Conservation (phyloP, 2,888 invertebrate species). For the Pseudolycoriella hygida region DNA sequence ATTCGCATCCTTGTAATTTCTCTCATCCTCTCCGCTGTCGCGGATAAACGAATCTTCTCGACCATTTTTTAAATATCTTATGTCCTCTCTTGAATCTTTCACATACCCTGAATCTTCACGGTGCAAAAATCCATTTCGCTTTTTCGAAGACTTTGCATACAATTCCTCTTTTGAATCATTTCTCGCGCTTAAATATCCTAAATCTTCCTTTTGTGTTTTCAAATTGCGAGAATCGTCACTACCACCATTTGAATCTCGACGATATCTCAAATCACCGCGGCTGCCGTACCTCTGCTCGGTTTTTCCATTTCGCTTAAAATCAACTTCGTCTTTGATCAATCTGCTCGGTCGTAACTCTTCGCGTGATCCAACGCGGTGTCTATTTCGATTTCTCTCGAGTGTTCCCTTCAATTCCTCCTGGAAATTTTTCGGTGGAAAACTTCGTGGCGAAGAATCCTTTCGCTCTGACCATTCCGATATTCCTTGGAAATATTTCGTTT, state of each 20-base stretch:
- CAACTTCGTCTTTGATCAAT: slow-evolving; percentile 1
- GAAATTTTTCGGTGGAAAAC: slow-evolving; percentile 25
- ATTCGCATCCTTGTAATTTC: slow-evolving; percentile 23
- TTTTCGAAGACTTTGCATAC: slow-evolving; percentile 8
- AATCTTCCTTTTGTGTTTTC: slow-evolving; percentile 18
- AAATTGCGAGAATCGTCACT: slow-evolving; percentile 21
- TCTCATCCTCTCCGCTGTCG: slow-evolving; percentile 31
- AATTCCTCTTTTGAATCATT: slow-evolving; percentile 16
- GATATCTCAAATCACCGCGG: slow-evolving; percentile 20
- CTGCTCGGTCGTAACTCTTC: slow-evolving; percentile 11
- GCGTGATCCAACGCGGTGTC: slow-evolving; percentile 15
- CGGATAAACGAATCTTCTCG: slow-evolving; percentile 31
- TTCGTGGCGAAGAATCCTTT: slow-evolving; percentile 23
- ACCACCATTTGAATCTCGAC: slow-evolving; percentile 20
- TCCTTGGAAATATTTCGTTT: slow-evolving; percentile 49
- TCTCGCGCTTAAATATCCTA: slow-evolving; percentile 18
- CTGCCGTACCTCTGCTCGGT: slow-evolving; percentile 19
- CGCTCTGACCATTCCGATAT: slow-evolving; percentile 67
- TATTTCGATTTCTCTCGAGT: slow-evolving; percentile 23
- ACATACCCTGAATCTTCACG: slow-evolving; percentile 18
- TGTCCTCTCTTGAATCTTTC: slow-evolving; percentile 17
- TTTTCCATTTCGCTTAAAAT: slow-evolving; percentile 9
- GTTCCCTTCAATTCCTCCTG: slow-evolving; percentile 27
- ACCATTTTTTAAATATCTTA: slow-evolving; percentile 10
- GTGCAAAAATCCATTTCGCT: slow-evolving; percentile 13